Evolutionary conservation across 2,888 invertebrate genomes (phyloP), one percentile per base, ranked within the genome.

Genomic region (Nymphalis polychloros): DNA sequence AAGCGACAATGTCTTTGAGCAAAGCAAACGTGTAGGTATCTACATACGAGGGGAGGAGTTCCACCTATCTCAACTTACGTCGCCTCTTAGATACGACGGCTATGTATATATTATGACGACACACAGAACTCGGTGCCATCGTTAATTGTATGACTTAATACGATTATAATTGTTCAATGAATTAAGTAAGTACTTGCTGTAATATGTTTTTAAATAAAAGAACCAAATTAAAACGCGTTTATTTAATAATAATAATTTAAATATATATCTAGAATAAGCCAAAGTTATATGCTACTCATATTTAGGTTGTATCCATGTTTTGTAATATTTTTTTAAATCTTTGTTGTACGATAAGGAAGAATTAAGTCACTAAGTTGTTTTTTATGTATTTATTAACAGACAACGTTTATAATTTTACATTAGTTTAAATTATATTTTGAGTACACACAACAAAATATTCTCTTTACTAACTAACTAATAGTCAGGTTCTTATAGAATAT

Each of bases 1-100:
- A 92, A 92, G 92, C 91, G 92, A 92, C 92, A 92, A 92, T 92
- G 92, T 92, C 92, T 91, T 90, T 91, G 90, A 90, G 89, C 87
- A 88, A 89, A 90, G 89, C 91, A 90, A 91, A 91, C 87, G 90
- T 90, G 90, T 90, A 89, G 86, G 86, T 91, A 91, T 91, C 80
- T 82, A 82, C 80, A 88, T 91, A 92, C 86, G 86, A 89, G 83
- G 88, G 90, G 86, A 82, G 90, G 88, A 82, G 84, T 82, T 83
- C 82, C 83, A 83, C 83, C 84, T 82, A 80, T 80, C 77, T 80
- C 78, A 69, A 68, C 74, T 75, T 69, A 66, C 70, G 64, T 53
- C 72, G 70, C 75, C 71, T 74, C 73, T 79, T 82, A 81, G 64
- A 64, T 79, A 79, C 79, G 79, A 78, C 61, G 59, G 49, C 55